Conservation (phyloP, 2,113 vertebrate genomes). For the Pollachius pollachius region DNA sequence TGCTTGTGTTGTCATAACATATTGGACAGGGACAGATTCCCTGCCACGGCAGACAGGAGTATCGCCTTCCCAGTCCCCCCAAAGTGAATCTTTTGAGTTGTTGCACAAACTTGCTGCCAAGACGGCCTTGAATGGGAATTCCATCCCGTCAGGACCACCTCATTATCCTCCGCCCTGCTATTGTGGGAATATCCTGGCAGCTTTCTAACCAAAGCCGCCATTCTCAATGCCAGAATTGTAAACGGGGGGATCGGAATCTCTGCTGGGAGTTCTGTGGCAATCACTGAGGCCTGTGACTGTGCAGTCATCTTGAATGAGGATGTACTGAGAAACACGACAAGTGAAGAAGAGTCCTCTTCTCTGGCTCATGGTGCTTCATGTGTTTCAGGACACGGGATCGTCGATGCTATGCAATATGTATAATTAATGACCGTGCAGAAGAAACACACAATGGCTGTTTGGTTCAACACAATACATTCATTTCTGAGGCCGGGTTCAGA, state of each 20-base stretch:
- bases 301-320: constrained; percentile 22
- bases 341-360: constrained; percentile 9
- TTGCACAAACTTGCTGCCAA: constrained; percentile 36
- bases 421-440: constrained; percentile 41
- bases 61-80: constrained; percentile 6
- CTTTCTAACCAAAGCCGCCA: constrained; percentile 45
- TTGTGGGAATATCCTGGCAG: constrained; percentile 53
- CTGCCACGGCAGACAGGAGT: neutral
- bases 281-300: constrained; percentile 31
- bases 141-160: constrained; percentile 33
- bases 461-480: constrained; percentile 45
- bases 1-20: constrained; percentile 14
- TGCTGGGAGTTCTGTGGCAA: constrained; percentile 55
- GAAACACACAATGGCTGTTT: constrained; percentile 36
- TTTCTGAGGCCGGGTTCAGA: constrained; percentile 43
- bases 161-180: constrained; percentile 44
- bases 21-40: constrained; percentile 23
- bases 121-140: constrained; percentile 49
- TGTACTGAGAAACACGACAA: constrained; percentile 17
- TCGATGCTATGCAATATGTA: constrained; percentile 31
- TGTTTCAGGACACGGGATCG: constrained; percentile 22
- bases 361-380: constrained; percentile 2
- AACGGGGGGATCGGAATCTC: constrained; percentile 58
- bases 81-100: constrained; percentile 23
- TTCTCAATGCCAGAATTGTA: constrained; percentile 62